phyloP scores from a whole-genome alignment of 2,113 vertebrate genomes.

The Stercorarius parasiticus region DNA sequence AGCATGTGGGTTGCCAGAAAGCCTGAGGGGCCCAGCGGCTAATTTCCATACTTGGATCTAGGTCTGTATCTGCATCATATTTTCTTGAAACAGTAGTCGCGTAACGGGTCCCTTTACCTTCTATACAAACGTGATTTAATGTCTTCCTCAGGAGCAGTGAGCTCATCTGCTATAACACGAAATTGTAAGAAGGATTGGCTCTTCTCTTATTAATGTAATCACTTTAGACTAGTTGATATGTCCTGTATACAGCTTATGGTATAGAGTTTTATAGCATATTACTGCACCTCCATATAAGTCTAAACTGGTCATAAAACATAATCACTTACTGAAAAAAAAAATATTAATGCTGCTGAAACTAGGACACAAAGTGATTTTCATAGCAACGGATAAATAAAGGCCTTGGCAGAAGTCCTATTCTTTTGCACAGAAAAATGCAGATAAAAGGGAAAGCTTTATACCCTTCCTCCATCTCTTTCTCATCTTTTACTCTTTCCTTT shows the following conservation, averaged over 20 bases:
- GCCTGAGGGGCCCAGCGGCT: constrained; percentile 21
- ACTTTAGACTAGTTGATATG: constrained; percentile 46
- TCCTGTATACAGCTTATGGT: constrained; percentile 41
- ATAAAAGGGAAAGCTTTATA: neutral
- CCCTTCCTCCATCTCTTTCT: neutral
- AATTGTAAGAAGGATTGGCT: constrained; percentile 24
- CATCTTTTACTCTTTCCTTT: neutral
- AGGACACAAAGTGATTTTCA: constrained; percentile 31
- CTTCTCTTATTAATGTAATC: constrained; percentile 63
- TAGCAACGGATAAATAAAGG: constrained; percentile 33
- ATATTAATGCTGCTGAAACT: neutral
- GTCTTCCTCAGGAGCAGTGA: constrained; percentile 40
- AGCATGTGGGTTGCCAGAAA: neutral
- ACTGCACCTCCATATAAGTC: constrained; percentile 35
- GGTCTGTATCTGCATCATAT: constrained; percentile 36
- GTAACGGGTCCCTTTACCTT: constrained; percentile 14
- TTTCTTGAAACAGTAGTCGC: constrained; percentile 63
- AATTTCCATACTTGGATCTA: constrained; percentile 63
- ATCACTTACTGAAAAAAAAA: constrained; percentile 39
- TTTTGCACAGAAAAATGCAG: constrained; percentile 9
- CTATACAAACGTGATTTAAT: constrained; percentile 51
- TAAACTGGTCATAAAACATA: constrained; percentile 56
- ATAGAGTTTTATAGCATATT: constrained; percentile 45
- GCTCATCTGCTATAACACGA: constrained; percentile 25
- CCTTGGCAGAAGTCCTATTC: neutral